Conservation (phyloP, 2,888 invertebrate species). For the Erannis defoliaria region DNA sequence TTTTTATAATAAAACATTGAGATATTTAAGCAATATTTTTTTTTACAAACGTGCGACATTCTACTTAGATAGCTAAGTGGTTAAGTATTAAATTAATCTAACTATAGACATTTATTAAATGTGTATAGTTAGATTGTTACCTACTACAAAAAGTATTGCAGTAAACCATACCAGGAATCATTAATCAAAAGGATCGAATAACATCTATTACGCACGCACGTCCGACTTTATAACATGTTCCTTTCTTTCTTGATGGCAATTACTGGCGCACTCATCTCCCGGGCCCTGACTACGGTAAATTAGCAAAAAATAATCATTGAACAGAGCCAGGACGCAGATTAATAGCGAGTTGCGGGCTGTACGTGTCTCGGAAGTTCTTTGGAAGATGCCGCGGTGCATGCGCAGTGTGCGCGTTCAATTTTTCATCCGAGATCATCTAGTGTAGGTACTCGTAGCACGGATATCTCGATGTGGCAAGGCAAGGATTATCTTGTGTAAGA, state of each 20-base stretch:
- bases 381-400: slow-evolving; percentile 35
- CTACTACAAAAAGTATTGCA: not conserved
- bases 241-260: slow-evolving; percentile 50
- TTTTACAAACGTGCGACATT: too few species aligned
- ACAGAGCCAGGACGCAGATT: slow-evolving; percentile 33
- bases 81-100: too few species aligned
- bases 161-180: slow-evolving; percentile 29
- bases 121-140: not conserved
- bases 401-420: slow-evolving; percentile 28
- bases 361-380: slow-evolving; percentile 43
- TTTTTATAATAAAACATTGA: too few species aligned
- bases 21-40: too few species aligned
- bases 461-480: slow-evolving; percentile 15
- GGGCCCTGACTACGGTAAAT: slow-evolving; percentile 69
- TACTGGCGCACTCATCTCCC: slow-evolving; percentile 50
- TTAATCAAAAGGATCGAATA: slow-evolving; percentile 41
- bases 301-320: slow-evolving; percentile 75
- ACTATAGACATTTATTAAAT: too few species aligned
- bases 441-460: slow-evolving; percentile 16
- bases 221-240: slow-evolving; percentile 42
- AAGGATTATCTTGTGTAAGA: slow-evolving; percentile 30
- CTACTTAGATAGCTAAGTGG: too few species aligned
- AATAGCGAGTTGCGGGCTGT: slow-evolving; percentile 26
- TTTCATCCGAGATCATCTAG: slow-evolving; percentile 42
- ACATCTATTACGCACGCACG: slow-evolving; percentile 40